phyloP scores from a whole-genome alignment of 2,797 vertebrate species.

The Oophaga sylvatica region DNA sequence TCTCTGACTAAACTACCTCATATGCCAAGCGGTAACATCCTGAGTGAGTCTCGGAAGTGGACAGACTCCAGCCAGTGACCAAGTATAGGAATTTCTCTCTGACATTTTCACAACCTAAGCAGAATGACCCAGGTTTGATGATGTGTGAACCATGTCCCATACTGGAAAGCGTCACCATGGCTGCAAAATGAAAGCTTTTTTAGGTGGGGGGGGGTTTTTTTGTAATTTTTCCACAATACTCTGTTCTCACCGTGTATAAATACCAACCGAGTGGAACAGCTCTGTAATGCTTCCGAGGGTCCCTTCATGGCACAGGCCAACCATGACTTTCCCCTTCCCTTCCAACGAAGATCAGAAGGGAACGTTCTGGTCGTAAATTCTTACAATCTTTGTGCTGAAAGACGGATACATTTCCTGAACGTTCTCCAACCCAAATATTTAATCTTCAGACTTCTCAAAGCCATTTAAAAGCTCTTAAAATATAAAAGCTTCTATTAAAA shows the following conservation, averaged over 20 bases:
- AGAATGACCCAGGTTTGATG: neutral
- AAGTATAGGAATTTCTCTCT: neutral
- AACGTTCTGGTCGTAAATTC: conserved; percentile 15
- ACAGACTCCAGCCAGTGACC: neutral
- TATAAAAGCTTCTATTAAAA: conserved; percentile 36
- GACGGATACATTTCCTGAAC: conserved; percentile 36
- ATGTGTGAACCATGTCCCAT: neutral
- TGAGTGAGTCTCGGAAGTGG: too few species aligned
- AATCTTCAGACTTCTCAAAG: conserved; percentile 44
- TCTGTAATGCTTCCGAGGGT: neutral
- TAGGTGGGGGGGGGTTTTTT: neutral
- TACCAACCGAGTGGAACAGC: neutral
- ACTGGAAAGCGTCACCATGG: neutral
- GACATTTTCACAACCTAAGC: neutral
- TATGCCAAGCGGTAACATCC: too few species aligned
- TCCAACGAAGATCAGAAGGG: neutral
- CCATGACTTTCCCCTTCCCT: neutral
- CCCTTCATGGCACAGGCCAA: neutral
- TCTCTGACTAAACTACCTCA: too few species aligned
- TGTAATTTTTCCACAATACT: neutral
- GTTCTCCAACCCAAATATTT: conserved; percentile 37
- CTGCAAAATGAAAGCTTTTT: neutral
- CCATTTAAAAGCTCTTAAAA: conserved; percentile 47
- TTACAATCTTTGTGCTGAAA: conserved; percentile 18
- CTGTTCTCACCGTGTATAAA: neutral